Evolutionary conservation across 1,140 invertebrate genomes (phyloP), one percentile per base, ranked within the genome.

Genomic region (Trachymyrmex septentrionalis): DNA sequence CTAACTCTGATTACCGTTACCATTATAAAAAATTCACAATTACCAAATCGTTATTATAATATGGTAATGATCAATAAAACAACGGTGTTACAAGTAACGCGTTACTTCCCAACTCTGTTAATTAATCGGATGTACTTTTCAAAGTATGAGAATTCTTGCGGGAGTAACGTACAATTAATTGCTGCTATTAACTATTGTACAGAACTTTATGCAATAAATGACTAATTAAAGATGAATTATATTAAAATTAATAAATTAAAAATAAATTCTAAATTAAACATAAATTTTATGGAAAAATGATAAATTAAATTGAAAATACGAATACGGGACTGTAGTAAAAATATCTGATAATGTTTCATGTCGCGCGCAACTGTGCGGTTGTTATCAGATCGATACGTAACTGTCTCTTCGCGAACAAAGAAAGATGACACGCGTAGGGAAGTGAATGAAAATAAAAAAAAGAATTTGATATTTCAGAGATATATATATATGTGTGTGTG

Each of bases 321-420:
- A 48, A 44, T 9, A 21, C 19, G 24, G 12, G 2, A 84, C 19
- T 16, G 24, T 71, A 19, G 59, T 81, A 82, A 72, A 61, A 72
- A n/a, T 19, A 38, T 16, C 27, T 61, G 67, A 73, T 82, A 81
- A 59, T 14, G 34, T 48, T 72, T 82, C 21, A 38, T 7, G 53
- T 59, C 19, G 67, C 55, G 55, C 80, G 24, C 67, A 72, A 16
- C 38, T 21, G 34, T 30, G 14, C n/a, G 30, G 2, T 2, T 48
- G 16, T 73, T 82, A 73, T 82, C 55, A 34, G 38, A 82, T 73
- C 80, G 38, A 82, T 73, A 50, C 30, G 30, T 30, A 30, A 34
- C 71, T 48, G 67, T 72, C 34, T 61, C 24, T 59, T 61, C 4
- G 53, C 16, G 66, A 48, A 59, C 16, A 34, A 72, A 61, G 34